Base-by-base conservation (phyloP, 2,888 invertebrate species). In the Dilophus febrilis region DNA sequence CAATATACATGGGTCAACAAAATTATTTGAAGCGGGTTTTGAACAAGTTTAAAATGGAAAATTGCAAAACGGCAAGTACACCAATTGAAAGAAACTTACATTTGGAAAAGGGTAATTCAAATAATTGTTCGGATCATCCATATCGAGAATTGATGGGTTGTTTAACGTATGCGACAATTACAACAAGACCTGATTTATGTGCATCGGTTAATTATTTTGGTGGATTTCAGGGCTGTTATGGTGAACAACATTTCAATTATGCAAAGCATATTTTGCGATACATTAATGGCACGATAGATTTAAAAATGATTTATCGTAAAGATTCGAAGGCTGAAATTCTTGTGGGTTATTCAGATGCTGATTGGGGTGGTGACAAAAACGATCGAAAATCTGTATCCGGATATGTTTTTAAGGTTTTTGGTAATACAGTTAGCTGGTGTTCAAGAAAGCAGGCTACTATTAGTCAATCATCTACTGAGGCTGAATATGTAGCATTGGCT, bases 71-170 rank as follows among this genome's bases (percentile, higher is more conserved):
- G 26, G 40, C 39, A 17, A 12, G 30, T 13, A 46, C 47, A 28
- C 46, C 46, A 35, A 45, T 43, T 26, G 46, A 46, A 35, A 13
- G 26, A n/a, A 44, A n/a, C n/a, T n/a, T n/a, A n/a, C n/a, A n/a
- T n/a, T n/a, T n/a, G n/a, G n/a, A n/a, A n/a, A n/a, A n/a, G n/a
- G 29, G n/a, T 27, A 10, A 18, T 11, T 3, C 12, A 18, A 18
- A 4, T n/a, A 12, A 30, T 6, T 12, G 16, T 16, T 35, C 27
- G 26, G 37, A 46, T n/a, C n/a, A n/a, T n/a, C 48, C 47, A 8
- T 49, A 45, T 30, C 47, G 46, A 34, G 45, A 47, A 35, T 44
- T 45, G 27, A 39, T 49, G 8, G 50, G 48, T 3, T 45, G 47
- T 40, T 38, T 47, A 13, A 35, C 46, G 10, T 35, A 35, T 27